Conservation (phyloP, 1,140 invertebrate species). For the Drosophila suzukii region DNA sequence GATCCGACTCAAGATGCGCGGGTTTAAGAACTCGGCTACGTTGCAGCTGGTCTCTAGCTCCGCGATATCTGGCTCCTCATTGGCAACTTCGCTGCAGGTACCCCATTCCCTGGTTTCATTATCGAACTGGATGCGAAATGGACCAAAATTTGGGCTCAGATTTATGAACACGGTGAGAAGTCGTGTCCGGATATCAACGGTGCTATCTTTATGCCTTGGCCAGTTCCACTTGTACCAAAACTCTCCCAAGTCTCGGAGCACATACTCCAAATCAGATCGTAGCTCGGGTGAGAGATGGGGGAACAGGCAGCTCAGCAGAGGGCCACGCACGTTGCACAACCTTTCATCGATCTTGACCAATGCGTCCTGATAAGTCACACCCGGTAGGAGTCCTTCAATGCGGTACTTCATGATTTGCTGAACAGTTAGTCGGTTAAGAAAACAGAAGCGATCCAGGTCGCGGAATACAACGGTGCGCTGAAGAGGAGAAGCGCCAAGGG, state of each 20-base stretch:
- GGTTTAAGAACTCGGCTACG: conserved; percentile 14
- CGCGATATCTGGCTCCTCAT: not conserved
- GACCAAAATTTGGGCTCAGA: conserved; percentile 21
- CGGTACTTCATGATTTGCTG: conserved; percentile 33
- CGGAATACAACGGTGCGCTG: conserved; percentile 33
- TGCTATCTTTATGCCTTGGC: not conserved
- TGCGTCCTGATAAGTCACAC: conserved; percentile 42
- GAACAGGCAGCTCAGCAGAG: conserved; percentile 41
- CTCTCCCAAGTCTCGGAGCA: conserved; percentile 34
- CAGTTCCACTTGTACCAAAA: conserved; percentile 30
- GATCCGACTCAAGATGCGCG: conserved; percentile 45
- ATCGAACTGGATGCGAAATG: conserved; percentile 34
- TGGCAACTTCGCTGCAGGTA: conserved; percentile 12
- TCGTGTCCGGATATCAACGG: conserved; percentile 38
- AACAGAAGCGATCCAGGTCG: conserved; percentile 29
- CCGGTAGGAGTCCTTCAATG: conserved; percentile 35
- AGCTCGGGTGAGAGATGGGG: conserved; percentile 17
- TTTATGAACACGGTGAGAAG: conserved; percentile 43
- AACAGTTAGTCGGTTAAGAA: conserved; percentile 18
- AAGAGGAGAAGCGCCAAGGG: too few relatives aligned
- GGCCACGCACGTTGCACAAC: conserved; percentile 37
- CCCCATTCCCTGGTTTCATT: conserved; percentile 42
- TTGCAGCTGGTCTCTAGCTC: conserved; percentile 13
- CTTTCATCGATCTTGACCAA: conserved; percentile 21
- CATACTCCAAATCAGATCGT: conserved; percentile 26